Conservation (phyloP, 2,797 vertebrate genomes). For the Nothura maculosa region DNA sequence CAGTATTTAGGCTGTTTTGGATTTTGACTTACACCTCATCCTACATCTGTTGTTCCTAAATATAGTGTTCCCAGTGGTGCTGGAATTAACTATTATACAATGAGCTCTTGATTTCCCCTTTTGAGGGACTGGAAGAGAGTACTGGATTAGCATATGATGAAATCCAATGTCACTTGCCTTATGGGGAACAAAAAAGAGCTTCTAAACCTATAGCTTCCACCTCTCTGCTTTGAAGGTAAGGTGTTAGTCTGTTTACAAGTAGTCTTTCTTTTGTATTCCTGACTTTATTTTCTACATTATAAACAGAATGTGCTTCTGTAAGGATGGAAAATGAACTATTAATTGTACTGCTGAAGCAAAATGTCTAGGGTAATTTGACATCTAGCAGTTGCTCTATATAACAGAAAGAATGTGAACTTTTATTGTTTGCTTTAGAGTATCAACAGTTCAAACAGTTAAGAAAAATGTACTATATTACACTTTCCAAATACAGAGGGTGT, state of each 20-base stretch:
- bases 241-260: not conserved
- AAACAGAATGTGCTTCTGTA: not conserved
- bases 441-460: conserved; percentile 29
- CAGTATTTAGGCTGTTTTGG: not conserved
- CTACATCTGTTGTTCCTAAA: not conserved
- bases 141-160: not conserved
- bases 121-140: not conserved
- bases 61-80: not conserved
- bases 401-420: conserved; percentile 35
- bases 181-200: not conserved
- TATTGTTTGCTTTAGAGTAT: conserved; percentile 17
- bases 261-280: not conserved
- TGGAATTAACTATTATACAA: not conserved
- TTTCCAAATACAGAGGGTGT: not conserved
- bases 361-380: not conserved
- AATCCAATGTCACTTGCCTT: not conserved
- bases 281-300: not conserved
- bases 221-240: not conserved
- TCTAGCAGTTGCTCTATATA: not conserved
- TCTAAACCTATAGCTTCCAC: not conserved
- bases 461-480: conserved; percentile 11
- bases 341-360: conserved; percentile 3
- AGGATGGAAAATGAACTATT: not conserved
- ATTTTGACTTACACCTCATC: not conserved
- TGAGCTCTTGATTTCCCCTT: not conserved